Evolutionary conservation across 1,140 invertebrate genomes (phyloP), one percentile per base, ranked within the genome.

Genomic region (Zaprionus ghesquierei): DNA sequence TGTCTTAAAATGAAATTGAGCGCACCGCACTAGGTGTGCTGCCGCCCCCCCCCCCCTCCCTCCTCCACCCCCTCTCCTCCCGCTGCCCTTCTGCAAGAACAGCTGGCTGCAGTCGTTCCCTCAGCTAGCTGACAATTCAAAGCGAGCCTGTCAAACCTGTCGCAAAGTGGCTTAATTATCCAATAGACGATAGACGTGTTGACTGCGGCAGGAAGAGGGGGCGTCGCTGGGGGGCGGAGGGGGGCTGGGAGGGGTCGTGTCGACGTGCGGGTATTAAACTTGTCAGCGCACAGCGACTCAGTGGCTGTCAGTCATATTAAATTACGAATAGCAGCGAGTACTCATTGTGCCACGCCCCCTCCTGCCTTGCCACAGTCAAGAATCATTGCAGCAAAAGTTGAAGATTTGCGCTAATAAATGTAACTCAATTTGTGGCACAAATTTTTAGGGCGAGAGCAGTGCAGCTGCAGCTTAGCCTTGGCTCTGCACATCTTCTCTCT

Each of bases 161-260:
- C 79, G 79, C 79, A 82, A 89, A 89, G 77, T 89, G 84, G 84
- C 85, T 89, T 89, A 89, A 89, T 89, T 89, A 89, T 89, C 84
- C 70, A 89, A 89, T 89, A 89, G 80, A 84, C 77, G 85, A 65
- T 77, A 72, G 79, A 71, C 80, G 61, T 54, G 59, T 33, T 22
- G 31, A 44, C 29, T 15, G 23, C 35, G n/a, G n/a, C 33, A 53
- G 10, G 3, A 23, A 20, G 12, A 8, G 12, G 20, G 46, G 35
- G 41, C n/a, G n/a, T n/a, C n/a, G n/a, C n/a, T n/a, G n/a, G 31
- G 1, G 3, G 18, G 13, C 27, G 29, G 53, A 12, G 9, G 9
- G 12, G 50, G 15, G 29, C 3, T 2, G 23, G 55, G 41, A 38
- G 31, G 3, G 5, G 22, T 13, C 27, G 46, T 41, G 10, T 5